phyloP scores from a whole-genome alignment of 2,113 vertebrate species.

The Seriola rivoliana region DNA sequence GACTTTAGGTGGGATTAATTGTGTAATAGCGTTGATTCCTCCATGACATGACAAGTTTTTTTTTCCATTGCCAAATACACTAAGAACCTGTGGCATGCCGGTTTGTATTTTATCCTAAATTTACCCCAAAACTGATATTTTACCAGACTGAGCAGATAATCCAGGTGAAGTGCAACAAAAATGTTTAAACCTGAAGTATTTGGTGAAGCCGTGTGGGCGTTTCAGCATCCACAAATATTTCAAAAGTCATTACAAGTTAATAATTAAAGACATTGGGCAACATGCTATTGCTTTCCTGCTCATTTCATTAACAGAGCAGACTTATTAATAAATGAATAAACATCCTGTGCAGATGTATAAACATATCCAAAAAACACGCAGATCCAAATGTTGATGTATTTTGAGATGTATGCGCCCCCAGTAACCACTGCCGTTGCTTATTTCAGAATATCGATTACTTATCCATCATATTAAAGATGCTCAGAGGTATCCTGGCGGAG shows the following conservation, averaged over 20 bases:
- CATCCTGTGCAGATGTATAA: slow-evolving; percentile 43
- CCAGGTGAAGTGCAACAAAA: not conserved
- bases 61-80: slow-evolving; percentile 35
- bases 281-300: slow-evolving; percentile 9
- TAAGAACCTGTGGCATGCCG: slow-evolving; percentile 12
- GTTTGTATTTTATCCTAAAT: not conserved
- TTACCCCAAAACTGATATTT: not conserved
- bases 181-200: not conserved
- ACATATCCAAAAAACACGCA: not conserved
- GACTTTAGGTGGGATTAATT: slow-evolving; percentile 69
- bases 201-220: not conserved
- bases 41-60: slow-evolving; percentile 27
- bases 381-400: not conserved
- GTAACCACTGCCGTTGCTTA: not conserved
- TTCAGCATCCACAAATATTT: not conserved
- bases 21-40: slow-evolving; percentile 52
- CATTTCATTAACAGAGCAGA: not conserved
- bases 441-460: not conserved
- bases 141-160: not conserved
- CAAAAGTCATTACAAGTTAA: not conserved
- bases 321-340: slow-evolving; percentile 28
- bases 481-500: not conserved
- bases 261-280: not conserved
- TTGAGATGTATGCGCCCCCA: not conserved
- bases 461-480: not conserved